These are phyloP conservation scores for Glyptemys insculpta DNA, from an alignment of 2,797 vertebrate species.

Conservation along the genomic window DNA sequence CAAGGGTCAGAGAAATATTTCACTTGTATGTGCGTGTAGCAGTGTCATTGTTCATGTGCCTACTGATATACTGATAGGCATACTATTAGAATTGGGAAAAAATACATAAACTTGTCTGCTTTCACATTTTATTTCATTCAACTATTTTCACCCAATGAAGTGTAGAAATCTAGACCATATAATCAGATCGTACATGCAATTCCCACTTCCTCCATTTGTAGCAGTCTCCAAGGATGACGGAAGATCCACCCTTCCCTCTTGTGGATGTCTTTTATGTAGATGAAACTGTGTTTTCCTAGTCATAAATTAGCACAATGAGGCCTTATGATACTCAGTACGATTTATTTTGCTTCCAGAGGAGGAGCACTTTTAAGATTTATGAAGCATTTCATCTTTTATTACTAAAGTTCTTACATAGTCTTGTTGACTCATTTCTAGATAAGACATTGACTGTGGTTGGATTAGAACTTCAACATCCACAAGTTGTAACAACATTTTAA, in stretches of 20 bases:
- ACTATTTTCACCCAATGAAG: neutral
- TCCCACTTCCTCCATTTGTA: neutral
- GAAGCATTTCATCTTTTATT: slow-evolving; percentile 17
- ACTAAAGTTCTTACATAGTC: neutral
- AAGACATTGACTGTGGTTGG: neutral
- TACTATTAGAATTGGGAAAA: neutral
- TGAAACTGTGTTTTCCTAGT: neutral
- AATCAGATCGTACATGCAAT: neutral
- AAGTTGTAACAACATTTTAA: slow-evolving; percentile 1
- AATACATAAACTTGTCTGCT: neutral
- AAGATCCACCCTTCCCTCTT: slow-evolving; percentile 4
- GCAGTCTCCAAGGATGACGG: neutral
- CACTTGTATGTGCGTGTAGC: neutral
- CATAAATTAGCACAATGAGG: neutral
- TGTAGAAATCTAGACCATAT: rapidly evolving
- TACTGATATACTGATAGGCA: neutral
- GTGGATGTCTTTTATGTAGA: neutral
- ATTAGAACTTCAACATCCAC: neutral
- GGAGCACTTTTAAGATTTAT: neutral
- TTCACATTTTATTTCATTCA: too few species aligned
- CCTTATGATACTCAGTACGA: neutral
- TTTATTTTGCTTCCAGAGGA: neutral
- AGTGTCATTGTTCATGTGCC: neutral
- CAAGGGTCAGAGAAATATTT: neutral
- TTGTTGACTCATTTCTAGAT: neutral